phyloP scores from a whole-genome alignment of 2,888 invertebrate species.

The Thelaira solivaga region DNA sequence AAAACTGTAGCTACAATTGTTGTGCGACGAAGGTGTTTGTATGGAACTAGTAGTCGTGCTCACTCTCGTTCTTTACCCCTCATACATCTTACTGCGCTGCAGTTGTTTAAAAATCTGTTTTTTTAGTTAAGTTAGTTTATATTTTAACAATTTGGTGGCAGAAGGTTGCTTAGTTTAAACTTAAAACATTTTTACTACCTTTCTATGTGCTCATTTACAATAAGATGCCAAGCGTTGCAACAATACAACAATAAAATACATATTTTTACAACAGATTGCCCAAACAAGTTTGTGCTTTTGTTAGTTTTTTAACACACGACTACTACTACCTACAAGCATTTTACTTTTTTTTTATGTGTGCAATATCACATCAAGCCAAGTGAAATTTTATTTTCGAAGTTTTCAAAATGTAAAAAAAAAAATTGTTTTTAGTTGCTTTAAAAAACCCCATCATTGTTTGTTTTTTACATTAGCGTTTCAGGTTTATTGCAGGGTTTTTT shows the following conservation, averaged over 20 bases:
- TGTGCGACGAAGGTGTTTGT: background rate
- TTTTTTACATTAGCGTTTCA: conserved; percentile 58
- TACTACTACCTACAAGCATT: conserved; percentile 16
- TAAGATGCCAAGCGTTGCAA: conserved; percentile 1
- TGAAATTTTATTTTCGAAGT: conserved; percentile 53
- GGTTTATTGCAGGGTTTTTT: conserved; percentile 58
- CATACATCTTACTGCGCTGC: background rate
- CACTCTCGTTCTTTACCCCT: too few species aligned
- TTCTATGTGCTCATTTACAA: conserved; percentile 42
- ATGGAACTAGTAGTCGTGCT: background rate
- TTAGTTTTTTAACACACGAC: conserved; percentile 35
- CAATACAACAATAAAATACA: background rate
- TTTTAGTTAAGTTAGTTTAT: conserved; percentile 2
- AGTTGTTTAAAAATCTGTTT: background rate
- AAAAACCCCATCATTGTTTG: conserved; percentile 42
- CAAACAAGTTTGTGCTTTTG: conserved; percentile 59
- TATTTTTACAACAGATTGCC: conserved; percentile 45
- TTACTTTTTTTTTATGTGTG: conserved; percentile 23
- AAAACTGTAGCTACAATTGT: too few species aligned
- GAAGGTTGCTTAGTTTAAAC: conserved; percentile 46
- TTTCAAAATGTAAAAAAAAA: background rate
- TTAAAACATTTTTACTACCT: conserved; percentile 29
- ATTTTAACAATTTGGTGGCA: conserved; percentile 30
- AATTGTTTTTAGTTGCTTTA: background rate
- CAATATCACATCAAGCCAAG: conserved; percentile 46